Conservation (phyloP, 1,140 invertebrate genomes). For the Chlorops oryzae region DNA sequence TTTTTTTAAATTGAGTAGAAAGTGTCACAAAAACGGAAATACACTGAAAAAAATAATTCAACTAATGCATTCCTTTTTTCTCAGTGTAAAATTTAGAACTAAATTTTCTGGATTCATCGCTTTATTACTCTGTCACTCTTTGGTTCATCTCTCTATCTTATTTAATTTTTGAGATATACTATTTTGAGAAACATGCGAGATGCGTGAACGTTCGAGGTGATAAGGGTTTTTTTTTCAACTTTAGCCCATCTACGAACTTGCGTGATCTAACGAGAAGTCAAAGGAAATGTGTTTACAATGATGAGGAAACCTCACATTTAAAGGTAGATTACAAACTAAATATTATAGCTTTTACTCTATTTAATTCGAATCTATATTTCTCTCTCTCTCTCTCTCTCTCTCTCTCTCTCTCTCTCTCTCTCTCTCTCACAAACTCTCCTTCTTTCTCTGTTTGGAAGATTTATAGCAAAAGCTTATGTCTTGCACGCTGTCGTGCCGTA, state of each 20-base stretch:
- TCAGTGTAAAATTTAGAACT: no score
- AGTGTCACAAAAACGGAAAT: no score
- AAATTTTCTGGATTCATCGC: no score
- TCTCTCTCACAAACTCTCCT: no score
- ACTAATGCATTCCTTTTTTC: no score
- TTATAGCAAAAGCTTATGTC: conserved; percentile 40
- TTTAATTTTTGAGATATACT: no score
- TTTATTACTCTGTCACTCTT: no score
- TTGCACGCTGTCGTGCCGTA: conserved; percentile 38
- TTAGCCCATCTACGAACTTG: conserved; percentile 32
- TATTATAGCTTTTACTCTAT: neutral
- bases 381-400: no score
- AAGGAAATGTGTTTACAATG: conserved; percentile 43
- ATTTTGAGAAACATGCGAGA: neutral
- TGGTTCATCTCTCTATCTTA: no score
- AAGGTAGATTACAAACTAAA: conserved; percentile 18
- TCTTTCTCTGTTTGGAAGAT: conserved; percentile 18
- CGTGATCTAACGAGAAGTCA: conserved; percentile 31
- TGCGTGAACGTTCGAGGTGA: neutral
- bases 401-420: no score
- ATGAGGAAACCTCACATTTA: conserved; percentile 36
- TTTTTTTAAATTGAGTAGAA: no score
- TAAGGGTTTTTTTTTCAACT: neutral
- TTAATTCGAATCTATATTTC: neutral
- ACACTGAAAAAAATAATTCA: no score